Evolutionary conservation across 2,797 vertebrate genomes (phyloP), one percentile per base, ranked within the genome.

Genomic region (Parauchenoglanis punctatus): DNA sequence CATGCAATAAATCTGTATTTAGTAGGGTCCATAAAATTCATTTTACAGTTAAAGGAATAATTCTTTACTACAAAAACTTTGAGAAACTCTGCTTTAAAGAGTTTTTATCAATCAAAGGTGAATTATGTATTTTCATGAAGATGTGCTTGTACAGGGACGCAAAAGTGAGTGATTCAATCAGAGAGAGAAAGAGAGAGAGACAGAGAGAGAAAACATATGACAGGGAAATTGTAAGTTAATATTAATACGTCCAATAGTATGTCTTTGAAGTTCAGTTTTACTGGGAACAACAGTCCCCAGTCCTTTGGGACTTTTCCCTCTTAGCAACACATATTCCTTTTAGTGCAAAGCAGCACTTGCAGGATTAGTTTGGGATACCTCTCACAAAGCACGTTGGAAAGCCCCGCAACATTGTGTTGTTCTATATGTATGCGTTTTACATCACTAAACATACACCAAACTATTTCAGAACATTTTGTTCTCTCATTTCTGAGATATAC

Each of bases 241-340:
- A n/a, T 81, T 13, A 61, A 44, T 59, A 81, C 4, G 7, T 81
- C 31, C 23, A 81, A n/a, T 35, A 7, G 54, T 54, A 54, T 35
- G 17, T 61, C 18, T 35, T 59, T 61, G 10, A 31, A 40, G 28
- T 25, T 81, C 58, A 6, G 2, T 61, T 52, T 49, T 20, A 54
- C 67, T 80, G 20, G 70, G 52, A 31, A 83, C 49, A 87, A 89
- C 54, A 87, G 31, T 82, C 40, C 25, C 11, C 67, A 56, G 77
- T 56, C 83, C 68, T 65, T 40, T 31, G 68, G 58, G 87, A 85
- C n/a, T 20, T 56, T 65, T 67, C 31, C 58, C 67, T 67, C 83
- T 88, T 73, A 81, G 87, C 83, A 88, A 88, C 87, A 81, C 46
- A 59, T 40, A 80, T 49, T 65, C 35, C 31, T 70, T 70, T 59